Evolutionary conservation across 2,113 vertebrate genomes (phyloP).

Genomic region (Vidua macroura): DNA sequence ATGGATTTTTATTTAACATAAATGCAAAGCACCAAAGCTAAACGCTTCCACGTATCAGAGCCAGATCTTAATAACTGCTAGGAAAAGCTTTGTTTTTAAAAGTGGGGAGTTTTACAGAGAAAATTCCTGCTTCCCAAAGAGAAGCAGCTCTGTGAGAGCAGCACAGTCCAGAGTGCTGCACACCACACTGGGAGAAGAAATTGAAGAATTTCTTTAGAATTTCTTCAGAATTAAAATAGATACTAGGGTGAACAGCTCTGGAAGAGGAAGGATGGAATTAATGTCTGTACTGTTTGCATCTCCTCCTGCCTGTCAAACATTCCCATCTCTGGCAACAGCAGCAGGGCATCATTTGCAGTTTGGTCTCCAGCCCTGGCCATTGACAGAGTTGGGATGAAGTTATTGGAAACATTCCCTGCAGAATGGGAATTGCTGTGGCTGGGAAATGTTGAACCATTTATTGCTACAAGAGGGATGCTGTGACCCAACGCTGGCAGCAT

Average conservation of each 20-base stretch:
- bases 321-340: neutral
- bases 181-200: neutral
- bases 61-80: neutral
- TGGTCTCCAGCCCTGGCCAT: neutral
- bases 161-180: neutral
- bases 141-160: neutral
- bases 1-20: neutral
- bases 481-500: neutral
- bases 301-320: neutral
- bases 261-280: neutral
- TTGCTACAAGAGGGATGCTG: neutral
- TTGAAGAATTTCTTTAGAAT: neutral
- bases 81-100: neutral
- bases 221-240: neutral
- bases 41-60: neutral
- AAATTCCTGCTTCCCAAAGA: neutral
- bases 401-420: neutral
- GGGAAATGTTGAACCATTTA: neutral
- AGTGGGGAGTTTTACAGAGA: neutral
- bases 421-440: neutral
- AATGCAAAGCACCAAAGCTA: neutral
- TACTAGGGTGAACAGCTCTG: neutral
- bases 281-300: neutral
- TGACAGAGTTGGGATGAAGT: neutral
- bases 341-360: neutral